These are phyloP conservation scores for Carettochelys insculpta DNA, from an alignment of 2,113 vertebrate species.

Conservation along the genomic window DNA sequence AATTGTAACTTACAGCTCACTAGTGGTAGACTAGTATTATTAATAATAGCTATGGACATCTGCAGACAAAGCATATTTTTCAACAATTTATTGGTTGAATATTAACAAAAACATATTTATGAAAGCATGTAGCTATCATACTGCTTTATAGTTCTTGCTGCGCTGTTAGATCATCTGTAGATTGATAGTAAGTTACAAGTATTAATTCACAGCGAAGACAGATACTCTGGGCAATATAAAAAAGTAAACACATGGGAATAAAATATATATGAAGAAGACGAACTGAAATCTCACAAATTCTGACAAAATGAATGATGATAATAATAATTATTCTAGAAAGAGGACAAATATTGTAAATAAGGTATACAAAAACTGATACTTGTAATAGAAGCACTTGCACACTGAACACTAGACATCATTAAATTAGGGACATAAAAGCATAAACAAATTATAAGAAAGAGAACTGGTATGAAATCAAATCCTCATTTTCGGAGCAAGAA, in stretches of 20 bases:
- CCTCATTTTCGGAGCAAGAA: not conserved
- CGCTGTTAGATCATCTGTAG: conserved; percentile 24
- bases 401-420: not conserved
- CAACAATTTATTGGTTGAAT: conserved; percentile 40
- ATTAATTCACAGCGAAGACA: not conserved
- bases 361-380: not conserved
- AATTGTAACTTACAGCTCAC: conserved; percentile 2
- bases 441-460: not conserved
- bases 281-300: not conserved
- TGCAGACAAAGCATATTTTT: conserved; percentile 35
- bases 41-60: conserved; percentile 29
- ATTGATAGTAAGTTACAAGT: conserved; percentile 7
- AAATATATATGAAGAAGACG: not conserved
- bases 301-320: conserved; percentile 27
- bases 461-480: not conserved
- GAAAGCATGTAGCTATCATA: conserved; percentile 3
- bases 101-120: conserved; percentile 23
- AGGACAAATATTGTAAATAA: not conserved
- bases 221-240: not conserved
- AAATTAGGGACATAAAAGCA: conserved; percentile 29
- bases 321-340: not conserved
- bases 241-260: not conserved
- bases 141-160: conserved; percentile 31
- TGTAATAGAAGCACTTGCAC: not conserved
- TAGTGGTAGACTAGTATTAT: conserved; percentile 14